phyloP scores from a whole-genome alignment of 2,113 vertebrate genomes.

The Sitta europaea region DNA sequence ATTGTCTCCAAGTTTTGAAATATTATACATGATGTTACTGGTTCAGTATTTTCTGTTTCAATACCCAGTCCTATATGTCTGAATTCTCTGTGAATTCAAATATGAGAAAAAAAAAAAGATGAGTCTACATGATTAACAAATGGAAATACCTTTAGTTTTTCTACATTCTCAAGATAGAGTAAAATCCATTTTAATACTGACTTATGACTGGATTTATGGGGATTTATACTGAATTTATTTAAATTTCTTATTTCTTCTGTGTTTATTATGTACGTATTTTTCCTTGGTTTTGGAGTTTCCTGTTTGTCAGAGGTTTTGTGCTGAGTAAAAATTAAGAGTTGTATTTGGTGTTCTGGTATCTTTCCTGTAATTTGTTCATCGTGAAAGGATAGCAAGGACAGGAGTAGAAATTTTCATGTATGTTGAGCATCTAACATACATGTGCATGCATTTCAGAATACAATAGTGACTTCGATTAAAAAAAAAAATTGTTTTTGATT shows the following conservation, averaged over 20 bases:
- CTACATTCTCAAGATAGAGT: not conserved
- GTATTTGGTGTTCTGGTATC: not conserved
- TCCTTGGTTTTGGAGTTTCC: not conserved
- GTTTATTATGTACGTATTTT: not conserved
- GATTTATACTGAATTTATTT: not conserved
- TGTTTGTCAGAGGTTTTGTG: not conserved
- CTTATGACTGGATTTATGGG: not conserved
- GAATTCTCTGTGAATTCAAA: not conserved
- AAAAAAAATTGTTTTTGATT: not conserved
- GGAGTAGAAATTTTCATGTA: not conserved
- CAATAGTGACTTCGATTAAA: not conserved
- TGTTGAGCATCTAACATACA: not conserved
- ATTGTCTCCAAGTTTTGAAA: not conserved
- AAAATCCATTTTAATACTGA: not conserved
- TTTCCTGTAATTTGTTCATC: not conserved
- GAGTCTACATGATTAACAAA: not conserved
- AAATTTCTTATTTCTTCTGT: not conserved
- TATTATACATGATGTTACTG: not conserved
- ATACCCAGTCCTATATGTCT: not conserved
- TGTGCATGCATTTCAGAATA: not conserved
- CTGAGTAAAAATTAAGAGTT: not conserved
- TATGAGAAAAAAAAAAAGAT: not conserved
- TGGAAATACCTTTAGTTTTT: not conserved
- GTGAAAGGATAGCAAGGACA: not conserved
- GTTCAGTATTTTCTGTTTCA: not conserved